Base-by-base conservation (phyloP, 1,140 invertebrate genomes). In the Bicyclus anynana region DNA sequence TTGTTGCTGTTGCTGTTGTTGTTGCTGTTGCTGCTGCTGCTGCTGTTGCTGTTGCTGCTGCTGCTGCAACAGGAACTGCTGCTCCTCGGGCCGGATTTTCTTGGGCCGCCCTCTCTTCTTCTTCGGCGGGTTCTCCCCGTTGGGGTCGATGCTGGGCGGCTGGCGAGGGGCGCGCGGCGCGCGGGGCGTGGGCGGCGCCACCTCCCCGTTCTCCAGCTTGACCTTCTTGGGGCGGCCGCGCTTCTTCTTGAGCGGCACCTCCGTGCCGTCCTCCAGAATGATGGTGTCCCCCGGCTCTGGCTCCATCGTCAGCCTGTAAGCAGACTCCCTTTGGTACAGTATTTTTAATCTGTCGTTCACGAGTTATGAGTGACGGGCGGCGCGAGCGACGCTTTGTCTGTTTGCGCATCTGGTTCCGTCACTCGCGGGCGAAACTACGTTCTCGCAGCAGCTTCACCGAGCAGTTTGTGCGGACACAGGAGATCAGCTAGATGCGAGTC, bases 141-240 rank as follows among this genome's bases (percentile, higher is more conserved):
- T 66, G 44, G 76, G 62, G 21, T 77, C 80, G 12, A 69, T 64
- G 2, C 59, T 21, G 58, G 74, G 81, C 59, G 88, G 84, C 17
- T 75, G 60, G 23, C 84, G 80, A 26, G 89, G 90, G 64, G 90
- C 90, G 9, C 91, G 67, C 5, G 92, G 85, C 12, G 81, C 90
- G 14, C 92, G 88, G 0, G 91, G 90, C 50, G 91, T 89, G 1
- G 90, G 90, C 0, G 90, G 87, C 3, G 90, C 91, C 26, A 90
- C 90, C 78, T 92, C 92, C 2, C 91, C 92, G 65, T 89, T 89
- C 72, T 94, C 93, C 27, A 94, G 91, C 71, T 95, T 94, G 2
- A 96, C 93, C 80, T 97, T 97, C 88, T 97, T 97, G 27, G 96
- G 96, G 17, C 96, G 89, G 0, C 95, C 96, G 13, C 96, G 90